phyloP scores from a whole-genome alignment of 2,113 vertebrate species.

The Leuciscus idus region DNA sequence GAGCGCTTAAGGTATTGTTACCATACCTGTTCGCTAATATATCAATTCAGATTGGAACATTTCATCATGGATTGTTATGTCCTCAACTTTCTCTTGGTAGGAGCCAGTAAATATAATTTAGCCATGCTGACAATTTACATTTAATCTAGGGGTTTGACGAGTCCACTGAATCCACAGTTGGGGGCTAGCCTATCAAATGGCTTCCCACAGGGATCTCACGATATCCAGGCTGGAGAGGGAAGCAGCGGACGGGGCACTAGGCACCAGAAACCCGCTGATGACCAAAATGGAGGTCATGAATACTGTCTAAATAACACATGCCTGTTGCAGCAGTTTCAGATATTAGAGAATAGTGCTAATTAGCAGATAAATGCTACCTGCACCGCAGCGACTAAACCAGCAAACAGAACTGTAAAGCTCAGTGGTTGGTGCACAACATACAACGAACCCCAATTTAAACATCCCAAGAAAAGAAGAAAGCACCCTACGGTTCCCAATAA shows the following conservation, averaged over 20 bases:
- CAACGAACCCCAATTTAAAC: slow-evolving; percentile 45
- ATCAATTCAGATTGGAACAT: neutral
- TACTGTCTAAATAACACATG: slow-evolving; percentile 52
- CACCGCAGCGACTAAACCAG: slow-evolving; percentile 57
- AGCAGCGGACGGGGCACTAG: slow-evolving; percentile 51
- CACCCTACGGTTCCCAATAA: slow-evolving; percentile 78
- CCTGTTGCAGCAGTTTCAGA: slow-evolving; percentile 38
- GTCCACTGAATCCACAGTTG: slow-evolving; percentile 82
- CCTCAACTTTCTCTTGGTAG: slow-evolving; percentile 42
- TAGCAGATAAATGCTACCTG: slow-evolving; percentile 65
- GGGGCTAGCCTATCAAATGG: slow-evolving; percentile 72
- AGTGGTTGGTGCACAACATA: slow-evolving; percentile 39
- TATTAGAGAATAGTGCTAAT: slow-evolving; percentile 57
- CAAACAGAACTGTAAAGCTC: neutral
- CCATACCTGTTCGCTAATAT: slow-evolving; percentile 14
- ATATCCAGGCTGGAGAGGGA: slow-evolving; percentile 60
- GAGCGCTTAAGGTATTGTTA: neutral
- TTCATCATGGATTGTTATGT: neutral
- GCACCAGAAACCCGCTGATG: slow-evolving; percentile 53
- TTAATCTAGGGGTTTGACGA: slow-evolving; percentile 84
- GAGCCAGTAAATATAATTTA: slow-evolving; percentile 48
- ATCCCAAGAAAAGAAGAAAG: slow-evolving; percentile 72
- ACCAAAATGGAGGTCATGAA: slow-evolving; percentile 54
- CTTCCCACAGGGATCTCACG: slow-evolving; percentile 70
- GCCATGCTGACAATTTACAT: slow-evolving; percentile 81